Conservation (phyloP, 2,888 invertebrate species). For the Ischnus inquisitorius region DNA sequence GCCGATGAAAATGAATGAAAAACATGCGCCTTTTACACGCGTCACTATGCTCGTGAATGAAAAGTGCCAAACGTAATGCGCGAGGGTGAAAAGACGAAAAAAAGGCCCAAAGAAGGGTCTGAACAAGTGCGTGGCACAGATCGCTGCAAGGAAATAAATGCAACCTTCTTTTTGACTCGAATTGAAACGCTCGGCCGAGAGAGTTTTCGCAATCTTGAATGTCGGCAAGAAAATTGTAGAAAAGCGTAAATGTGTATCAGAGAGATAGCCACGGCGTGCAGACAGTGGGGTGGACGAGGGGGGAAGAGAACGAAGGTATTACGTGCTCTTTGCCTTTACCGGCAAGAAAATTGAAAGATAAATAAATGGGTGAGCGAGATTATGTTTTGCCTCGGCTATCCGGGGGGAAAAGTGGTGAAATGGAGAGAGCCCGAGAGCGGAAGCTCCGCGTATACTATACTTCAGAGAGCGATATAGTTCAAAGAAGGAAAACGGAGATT, state of each 20-base stretch:
- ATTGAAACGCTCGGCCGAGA: constrained; percentile 7
- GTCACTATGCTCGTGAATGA: background rate
- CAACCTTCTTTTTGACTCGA: constrained; percentile 20
- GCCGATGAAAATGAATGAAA: constrained; percentile 49
- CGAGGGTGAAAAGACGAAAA: background rate
- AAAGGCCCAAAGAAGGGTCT: constrained; percentile 15
- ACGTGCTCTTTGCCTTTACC: constrained; percentile 51
- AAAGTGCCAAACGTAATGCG: background rate
- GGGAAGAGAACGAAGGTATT: constrained; percentile 41
- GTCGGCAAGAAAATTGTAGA: constrained; percentile 41
- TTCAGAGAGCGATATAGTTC: background rate
- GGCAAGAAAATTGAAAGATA: constrained; percentile 71
- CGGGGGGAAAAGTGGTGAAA: constrained; percentile 59
- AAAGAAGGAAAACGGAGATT: constrained; percentile 24
- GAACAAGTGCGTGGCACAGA: background rate
- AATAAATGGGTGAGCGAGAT: constrained; percentile 70
- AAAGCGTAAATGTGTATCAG: constrained; percentile 60
- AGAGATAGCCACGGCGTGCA: background rate
- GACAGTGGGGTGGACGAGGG: constrained; percentile 5
- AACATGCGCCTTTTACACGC: background rate
- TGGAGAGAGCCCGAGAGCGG: constrained; percentile 46
- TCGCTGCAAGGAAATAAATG: background rate
- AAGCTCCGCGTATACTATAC: constrained; percentile 5
- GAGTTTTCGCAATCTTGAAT: constrained; percentile 63
- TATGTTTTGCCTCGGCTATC: constrained; percentile 61